Evolutionary conservation across 2,797 vertebrate genomes (phyloP).

Genomic region (Phyllotis vaccarum): DNA sequence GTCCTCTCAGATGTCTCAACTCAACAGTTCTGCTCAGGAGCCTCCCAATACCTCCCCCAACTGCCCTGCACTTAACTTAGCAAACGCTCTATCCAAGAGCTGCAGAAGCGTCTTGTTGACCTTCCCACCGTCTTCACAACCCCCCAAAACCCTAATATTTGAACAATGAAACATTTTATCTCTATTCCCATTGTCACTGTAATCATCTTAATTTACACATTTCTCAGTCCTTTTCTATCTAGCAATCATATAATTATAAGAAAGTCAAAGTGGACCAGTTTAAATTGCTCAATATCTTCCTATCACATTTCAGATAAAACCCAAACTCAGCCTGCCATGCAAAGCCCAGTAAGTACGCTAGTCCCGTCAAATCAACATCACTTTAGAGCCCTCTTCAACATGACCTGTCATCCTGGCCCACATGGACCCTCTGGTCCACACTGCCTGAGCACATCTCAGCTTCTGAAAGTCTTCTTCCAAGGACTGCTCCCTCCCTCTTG

Average conservation of each 20-base stretch:
- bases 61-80: background rate
- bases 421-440: background rate
- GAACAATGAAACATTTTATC: background rate
- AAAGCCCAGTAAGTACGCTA: background rate
- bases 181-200: background rate
- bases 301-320: constrained; percentile 21
- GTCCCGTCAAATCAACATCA: background rate
- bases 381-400: background rate
- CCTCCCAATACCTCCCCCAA: background rate
- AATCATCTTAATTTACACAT: background rate
- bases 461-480: constrained; percentile 25
- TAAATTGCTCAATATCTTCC: constrained; percentile 50
- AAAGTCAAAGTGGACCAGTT: constrained; percentile 27
- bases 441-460: background rate
- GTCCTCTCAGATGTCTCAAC: constrained; percentile 28
- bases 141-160: background rate
- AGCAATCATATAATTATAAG: background rate
- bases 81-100: background rate
- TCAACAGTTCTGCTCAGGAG: background rate
- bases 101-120: background rate
- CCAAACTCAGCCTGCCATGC: background rate
- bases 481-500: background rate
- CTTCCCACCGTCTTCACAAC: background rate
- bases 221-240: background rate
- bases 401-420: background rate